Evolutionary conservation across 2,888 invertebrate species (phyloP).

Genomic region (Drosophila tanythrix): DNA sequence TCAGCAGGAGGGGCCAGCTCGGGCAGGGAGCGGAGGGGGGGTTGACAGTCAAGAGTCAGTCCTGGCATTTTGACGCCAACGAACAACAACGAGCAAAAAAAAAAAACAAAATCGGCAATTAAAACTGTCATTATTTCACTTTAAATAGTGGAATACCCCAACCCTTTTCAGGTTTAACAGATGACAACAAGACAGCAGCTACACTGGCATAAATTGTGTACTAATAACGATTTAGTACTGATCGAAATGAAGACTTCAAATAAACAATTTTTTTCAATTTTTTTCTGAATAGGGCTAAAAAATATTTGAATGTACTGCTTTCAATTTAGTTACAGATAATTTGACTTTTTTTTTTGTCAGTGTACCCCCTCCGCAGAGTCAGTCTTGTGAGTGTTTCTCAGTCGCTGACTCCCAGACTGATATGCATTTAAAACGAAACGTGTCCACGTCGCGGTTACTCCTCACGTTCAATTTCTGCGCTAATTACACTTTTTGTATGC

Average conservation of each 20-base stretch:
- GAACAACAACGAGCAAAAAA: constrained; percentile 58
- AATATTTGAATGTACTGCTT: neutral
- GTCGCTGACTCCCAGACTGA: constrained; percentile 58
- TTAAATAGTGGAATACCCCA: constrained; percentile 60
- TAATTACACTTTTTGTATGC: constrained; percentile 83
- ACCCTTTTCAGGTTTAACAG: constrained; percentile 11
- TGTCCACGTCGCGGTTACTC: constrained; percentile 65
- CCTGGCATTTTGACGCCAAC: constrained; percentile 74
- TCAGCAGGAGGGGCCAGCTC: neutral
- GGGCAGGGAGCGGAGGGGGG: neutral
- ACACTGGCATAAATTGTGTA: neutral
- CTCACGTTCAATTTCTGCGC: constrained; percentile 80
- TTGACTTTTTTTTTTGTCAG: constrained; percentile 1
- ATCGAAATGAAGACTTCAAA: neutral
- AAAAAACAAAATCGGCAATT: constrained; percentile 68
- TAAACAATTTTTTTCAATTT: neutral
- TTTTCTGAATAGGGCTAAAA: neutral
- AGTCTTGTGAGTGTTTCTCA: constrained; percentile 17
- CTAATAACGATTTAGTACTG: neutral
- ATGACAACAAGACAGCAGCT: constrained; percentile 26
- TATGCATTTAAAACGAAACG: constrained; percentile 80
- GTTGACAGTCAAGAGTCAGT: constrained; percentile 37
- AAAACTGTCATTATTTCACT: constrained; percentile 80
- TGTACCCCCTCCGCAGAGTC: neutral
- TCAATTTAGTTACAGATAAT: neutral